phyloP scores from a whole-genome alignment of 2,888 invertebrate species.

The Crocallis elinguaria region DNA sequence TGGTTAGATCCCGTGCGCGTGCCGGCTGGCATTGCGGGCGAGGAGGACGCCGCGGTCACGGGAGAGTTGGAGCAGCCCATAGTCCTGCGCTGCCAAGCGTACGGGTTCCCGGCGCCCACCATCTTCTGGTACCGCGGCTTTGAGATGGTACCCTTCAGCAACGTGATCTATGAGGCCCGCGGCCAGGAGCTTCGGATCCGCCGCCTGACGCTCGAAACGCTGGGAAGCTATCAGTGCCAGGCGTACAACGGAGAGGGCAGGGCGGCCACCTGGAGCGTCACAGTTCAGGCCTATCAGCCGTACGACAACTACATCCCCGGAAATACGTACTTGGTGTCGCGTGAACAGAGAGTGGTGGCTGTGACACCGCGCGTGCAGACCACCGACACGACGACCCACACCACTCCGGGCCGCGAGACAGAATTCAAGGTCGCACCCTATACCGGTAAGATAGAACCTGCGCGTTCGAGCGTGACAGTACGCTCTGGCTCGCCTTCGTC shows the following conservation, averaged over 20 bases:
- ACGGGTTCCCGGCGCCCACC: constrained; percentile 91
- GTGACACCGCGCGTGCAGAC: constrained; percentile 21
- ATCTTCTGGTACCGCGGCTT: constrained; percentile 95
- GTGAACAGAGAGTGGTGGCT: constrained; percentile 24
- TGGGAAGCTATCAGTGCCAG: constrained; percentile 95
- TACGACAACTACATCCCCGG: constrained; percentile 73
- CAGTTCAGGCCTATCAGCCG: constrained; percentile 89
- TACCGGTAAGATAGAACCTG: constrained; percentile 64
- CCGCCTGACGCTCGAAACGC: constrained; percentile 87
- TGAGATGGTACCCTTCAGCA: constrained; percentile 89
- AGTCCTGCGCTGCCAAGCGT: constrained; percentile 90
- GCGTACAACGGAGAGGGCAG: constrained; percentile 93
- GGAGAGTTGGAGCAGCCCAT: constrained; percentile 90
- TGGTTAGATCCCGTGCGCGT: constrained; percentile 16
- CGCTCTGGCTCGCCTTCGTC: constrained; percentile 11
- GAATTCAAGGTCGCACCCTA: constrained; percentile 53
- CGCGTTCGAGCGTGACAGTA: background rate
- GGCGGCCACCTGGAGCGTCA: constrained; percentile 91
- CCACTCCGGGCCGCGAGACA: constrained; percentile 43
- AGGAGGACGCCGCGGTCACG: constrained; percentile 86
- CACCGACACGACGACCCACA: constrained; percentile 32
- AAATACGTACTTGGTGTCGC: constrained; percentile 50
- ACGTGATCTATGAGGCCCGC: constrained; percentile 88
- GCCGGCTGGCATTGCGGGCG: constrained; percentile 86
- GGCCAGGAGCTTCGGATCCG: constrained; percentile 91